phyloP scores from a whole-genome alignment of 2,888 invertebrate genomes.

The Rhogogaster chlorosoma region DNA sequence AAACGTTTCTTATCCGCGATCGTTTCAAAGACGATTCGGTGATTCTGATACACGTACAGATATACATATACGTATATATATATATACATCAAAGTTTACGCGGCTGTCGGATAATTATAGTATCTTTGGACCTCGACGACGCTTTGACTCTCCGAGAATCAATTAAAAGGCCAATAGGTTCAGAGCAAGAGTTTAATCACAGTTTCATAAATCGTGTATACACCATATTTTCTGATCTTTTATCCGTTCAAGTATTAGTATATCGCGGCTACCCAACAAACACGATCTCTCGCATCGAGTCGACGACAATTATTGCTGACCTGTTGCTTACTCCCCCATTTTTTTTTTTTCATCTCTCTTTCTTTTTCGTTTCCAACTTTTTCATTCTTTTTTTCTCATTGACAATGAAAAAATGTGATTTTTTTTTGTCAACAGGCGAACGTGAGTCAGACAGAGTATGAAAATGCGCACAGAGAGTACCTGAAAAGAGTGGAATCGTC shows the following conservation, averaged over 20 bases:
- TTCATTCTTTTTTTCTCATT: slow-evolving; percentile 15
- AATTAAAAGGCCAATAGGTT: slow-evolving; percentile 42
- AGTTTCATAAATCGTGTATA: slow-evolving; percentile 28
- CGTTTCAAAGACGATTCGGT: neutral
- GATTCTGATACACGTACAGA: neutral
- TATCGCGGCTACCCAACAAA: neutral
- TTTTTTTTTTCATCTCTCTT: neutral
- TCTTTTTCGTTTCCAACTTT: neutral
- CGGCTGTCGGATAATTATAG: slow-evolving; percentile 9
- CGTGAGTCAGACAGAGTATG: slow-evolving; percentile 84
- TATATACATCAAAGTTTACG: neutral
- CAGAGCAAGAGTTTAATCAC: slow-evolving; percentile 42
- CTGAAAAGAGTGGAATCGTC: slow-evolving; percentile 74
- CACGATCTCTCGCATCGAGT: neutral
- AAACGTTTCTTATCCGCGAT: neutral
- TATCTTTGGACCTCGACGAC: neutral
- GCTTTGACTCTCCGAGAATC: slow-evolving; percentile 22
- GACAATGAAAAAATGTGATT: too few relatives aligned
- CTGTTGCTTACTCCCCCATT: neutral
- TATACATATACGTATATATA: neutral
- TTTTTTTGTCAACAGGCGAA: slow-evolving; percentile 79
- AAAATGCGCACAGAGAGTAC: slow-evolving; percentile 82
- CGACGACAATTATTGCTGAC: neutral
- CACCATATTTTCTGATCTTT: neutral
- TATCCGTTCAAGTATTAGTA: neutral